Conservation (phyloP, 2,888 invertebrate genomes). For the Volucella bombylans region DNA sequence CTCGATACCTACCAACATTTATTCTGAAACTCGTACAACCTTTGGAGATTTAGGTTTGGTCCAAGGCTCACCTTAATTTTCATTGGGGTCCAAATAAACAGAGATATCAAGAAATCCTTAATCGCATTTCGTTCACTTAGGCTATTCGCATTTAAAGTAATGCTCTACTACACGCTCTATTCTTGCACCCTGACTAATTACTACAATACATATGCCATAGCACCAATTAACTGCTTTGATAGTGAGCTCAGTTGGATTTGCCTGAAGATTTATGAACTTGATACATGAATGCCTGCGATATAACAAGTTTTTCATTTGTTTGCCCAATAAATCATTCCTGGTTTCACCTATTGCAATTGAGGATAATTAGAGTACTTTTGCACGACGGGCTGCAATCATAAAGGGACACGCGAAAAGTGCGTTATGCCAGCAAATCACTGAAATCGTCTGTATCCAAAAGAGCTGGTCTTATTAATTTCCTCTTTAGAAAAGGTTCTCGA, state of each 20-base stretch:
- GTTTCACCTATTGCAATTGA: constrained; percentile 48
- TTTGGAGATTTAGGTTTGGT: too few species aligned
- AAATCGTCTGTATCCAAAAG: not conserved
- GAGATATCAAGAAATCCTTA: too few species aligned
- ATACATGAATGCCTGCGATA: constrained; percentile 54
- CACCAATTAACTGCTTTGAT: constrained; percentile 42
- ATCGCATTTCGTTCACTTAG: too few species aligned
- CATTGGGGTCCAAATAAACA: too few species aligned
- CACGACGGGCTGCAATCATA: constrained; percentile 41
- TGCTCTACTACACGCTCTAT: too few species aligned
- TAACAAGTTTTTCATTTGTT: constrained; percentile 65
- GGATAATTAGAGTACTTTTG: constrained; percentile 44
- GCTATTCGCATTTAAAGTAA: too few species aligned
- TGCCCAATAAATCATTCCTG: constrained; percentile 51
- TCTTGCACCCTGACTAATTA: constrained; percentile 31
- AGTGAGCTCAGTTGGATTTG: constrained; percentile 55
- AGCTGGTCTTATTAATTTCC: constrained; percentile 1
- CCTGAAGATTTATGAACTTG: constrained; percentile 51
- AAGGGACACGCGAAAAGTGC: constrained; percentile 67
- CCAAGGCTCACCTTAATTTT: too few species aligned
- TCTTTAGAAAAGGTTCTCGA: not conserved
- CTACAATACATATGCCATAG: not conserved
- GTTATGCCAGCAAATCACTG: constrained; percentile 50
- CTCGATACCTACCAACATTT: too few species aligned
- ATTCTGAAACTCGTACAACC: too few species aligned